A percentile compares a stretch with the other conserved stretches of the same genome.
Conservation (phyloP, 2,888 invertebrate genomes). For the Drosophila testacea region DNA sequence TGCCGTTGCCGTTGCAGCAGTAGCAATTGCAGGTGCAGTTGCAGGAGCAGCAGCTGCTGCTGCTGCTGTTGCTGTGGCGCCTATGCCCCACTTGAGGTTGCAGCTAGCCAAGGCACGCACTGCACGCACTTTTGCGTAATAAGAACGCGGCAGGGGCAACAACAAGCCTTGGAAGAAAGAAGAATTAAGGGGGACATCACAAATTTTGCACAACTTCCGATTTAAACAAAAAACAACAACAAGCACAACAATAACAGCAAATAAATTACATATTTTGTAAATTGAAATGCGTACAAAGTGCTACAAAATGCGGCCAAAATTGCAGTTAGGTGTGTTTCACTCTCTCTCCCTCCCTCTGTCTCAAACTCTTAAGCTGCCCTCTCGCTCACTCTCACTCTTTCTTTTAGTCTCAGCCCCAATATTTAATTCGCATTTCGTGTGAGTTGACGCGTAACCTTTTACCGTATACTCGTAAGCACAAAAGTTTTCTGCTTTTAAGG, state of each 20-base stretch:
- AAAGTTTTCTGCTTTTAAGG: slow-evolving; percentile 73
- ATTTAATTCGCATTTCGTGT: slow-evolving; percentile 80
- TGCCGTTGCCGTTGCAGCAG: slow-evolving; percentile 18
- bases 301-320: slow-evolving; percentile 55
- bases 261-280: slow-evolving; percentile 40
- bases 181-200: neutral
- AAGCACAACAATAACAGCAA: slow-evolving; percentile 16
- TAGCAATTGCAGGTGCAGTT: slow-evolving; percentile 10
- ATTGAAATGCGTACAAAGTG: slow-evolving; percentile 44
- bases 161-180: slow-evolving; percentile 18
- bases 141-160: slow-evolving; percentile 56
- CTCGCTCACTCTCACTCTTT: neutral
- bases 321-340: slow-evolving; percentile 22
- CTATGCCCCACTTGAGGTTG: slow-evolving; percentile 61
- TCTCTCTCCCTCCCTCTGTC: neutral
- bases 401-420: slow-evolving; percentile 29
- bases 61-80: slow-evolving; percentile 28
- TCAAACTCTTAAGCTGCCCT: neutral
- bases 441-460: slow-evolving; percentile 80
- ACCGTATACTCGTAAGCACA: slow-evolving; percentile 61
- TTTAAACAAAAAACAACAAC: slow-evolving; percentile 24
- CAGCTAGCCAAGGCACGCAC: slow-evolving; percentile 48
- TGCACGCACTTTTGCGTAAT: slow-evolving; percentile 77
- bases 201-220: slow-evolving; percentile 54
- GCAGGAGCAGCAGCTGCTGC: slow-evolving; percentile 13